Evolutionary conservation across 2,113 vertebrate genomes (phyloP), one percentile per base, ranked within the genome.

Genomic region (Solea senegalensis): DNA sequence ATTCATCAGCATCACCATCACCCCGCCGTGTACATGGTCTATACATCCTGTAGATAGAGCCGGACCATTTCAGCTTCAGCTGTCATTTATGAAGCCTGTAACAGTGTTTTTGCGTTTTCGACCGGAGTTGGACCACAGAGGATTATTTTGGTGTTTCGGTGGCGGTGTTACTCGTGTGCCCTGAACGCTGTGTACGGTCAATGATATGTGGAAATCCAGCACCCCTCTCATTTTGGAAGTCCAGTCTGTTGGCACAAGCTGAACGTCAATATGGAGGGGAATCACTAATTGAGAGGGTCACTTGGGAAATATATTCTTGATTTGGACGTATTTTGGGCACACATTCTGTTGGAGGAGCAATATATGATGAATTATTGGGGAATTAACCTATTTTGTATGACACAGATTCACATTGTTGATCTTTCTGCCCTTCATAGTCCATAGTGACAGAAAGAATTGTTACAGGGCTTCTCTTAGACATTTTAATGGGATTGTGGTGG

Each of bases 141-240:
- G 27, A 5, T 11, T 57, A 45, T 56, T 78, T 40, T 56, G 69
- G 60, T 65, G 67, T 51, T 65, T 55, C 10, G 45, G 54, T 57
- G 34, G 49, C 50, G 41, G 45, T 7, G 8, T 40, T 65, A 63
- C 74, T 77, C 64, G n/a, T 61, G 21, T 51, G 46, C 64, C 60
- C 43, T 26, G 10, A 54, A 34, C 58, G 16, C 69, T 40, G 59
- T 8, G 58, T 46, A 16, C 2, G 9, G 65, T 43, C 54, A 12
- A 63, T 39, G 52, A 69, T 69, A 65, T 73, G 70, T 84, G 77
- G 76, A 85, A 86, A 88, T 53, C 58, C 66, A 52, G 57, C n/a
- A 21, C 63, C 41, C 27, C 26, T 69, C 60, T 89, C 71, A 75
- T 83, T 84, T 87, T 86, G 76, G 71, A 88, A 78, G 72, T 43